Conservation (phyloP, 2,797 vertebrate species). For the Paratrypauchen microcephalus region DNA sequence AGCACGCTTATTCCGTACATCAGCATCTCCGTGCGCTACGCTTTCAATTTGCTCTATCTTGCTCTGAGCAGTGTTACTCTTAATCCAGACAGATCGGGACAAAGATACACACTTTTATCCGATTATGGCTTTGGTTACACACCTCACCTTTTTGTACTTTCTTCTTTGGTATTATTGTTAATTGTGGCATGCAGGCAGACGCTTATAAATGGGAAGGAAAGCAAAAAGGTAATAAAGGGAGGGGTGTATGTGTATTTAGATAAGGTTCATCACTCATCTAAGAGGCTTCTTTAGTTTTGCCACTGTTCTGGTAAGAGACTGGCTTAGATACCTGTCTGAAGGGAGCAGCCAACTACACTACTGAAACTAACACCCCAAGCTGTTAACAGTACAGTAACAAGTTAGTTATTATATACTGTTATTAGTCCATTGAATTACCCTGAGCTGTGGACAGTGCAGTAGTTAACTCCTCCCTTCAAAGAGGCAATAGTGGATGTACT, state of each 20-base stretch:
- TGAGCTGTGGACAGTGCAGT: too few relatives aligned
- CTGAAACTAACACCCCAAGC: too few relatives aligned
- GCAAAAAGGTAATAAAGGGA: background rate
- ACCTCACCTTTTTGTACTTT: background rate
- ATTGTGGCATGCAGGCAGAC: background rate
- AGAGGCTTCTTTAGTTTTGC: too few relatives aligned
- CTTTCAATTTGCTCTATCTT: constrained; percentile 21
- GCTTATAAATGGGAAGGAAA: background rate
- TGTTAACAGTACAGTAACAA: too few relatives aligned
- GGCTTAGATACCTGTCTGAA: too few relatives aligned
- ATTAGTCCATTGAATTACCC: too few relatives aligned
- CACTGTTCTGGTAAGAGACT: too few relatives aligned
- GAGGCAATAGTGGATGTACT: too few relatives aligned
- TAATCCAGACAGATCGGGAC: background rate
- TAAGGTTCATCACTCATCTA: too few relatives aligned
- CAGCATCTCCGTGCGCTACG: constrained; percentile 30
- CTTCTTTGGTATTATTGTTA: background rate
- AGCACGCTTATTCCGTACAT: constrained; percentile 29
- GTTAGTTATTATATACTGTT: too few relatives aligned
- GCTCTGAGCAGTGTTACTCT: constrained; percentile 15
- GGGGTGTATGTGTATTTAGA: background rate
- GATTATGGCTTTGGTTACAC: background rate
- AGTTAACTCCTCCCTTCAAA: too few relatives aligned
- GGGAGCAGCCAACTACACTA: too few relatives aligned
- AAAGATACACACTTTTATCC: background rate